phyloP scores from a whole-genome alignment of 1,140 invertebrate genomes.

The Elysia chlorotica region DNA sequence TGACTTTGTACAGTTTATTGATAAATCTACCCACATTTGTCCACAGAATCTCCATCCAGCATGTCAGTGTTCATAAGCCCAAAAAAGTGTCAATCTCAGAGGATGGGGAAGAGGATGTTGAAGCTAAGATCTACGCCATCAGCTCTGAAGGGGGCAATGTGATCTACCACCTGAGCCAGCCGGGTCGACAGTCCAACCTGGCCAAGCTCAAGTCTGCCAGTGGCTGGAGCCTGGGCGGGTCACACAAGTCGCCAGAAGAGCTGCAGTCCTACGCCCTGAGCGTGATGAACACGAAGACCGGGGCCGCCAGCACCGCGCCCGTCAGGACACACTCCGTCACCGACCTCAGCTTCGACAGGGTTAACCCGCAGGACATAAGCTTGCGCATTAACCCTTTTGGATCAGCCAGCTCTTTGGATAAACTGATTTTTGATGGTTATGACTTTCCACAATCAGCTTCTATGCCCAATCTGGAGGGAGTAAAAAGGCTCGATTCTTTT shows the following conservation, averaged over 20 bases:
- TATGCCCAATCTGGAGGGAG: conserved; percentile 33
- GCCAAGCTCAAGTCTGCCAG: no score
- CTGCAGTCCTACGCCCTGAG: conserved; percentile 53
- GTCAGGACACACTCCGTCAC: conserved; percentile 39
- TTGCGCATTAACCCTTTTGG: conserved; percentile 60
- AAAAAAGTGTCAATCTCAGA: conserved; percentile 64
- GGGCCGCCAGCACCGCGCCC: conserved; percentile 34
- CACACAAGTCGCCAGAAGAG: conserved; percentile 47
- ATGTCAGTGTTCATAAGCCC: conserved; percentile 78
- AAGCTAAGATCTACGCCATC: conserved; percentile 81
- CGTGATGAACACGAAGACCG: conserved; percentile 45
- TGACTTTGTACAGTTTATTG: no score
- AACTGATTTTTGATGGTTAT: conserved; percentile 50
- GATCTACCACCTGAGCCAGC: conserved; percentile 77
- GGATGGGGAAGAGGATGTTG: conserved; percentile 41
- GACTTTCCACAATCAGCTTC: conserved; percentile 33
- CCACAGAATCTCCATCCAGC: conserved; percentile 76
- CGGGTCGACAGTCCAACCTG: conserved; percentile 24
- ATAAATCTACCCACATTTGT: no score
- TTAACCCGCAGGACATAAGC: conserved; percentile 52
- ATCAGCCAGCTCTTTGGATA: conserved; percentile 54
- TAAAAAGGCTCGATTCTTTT: conserved; percentile 51
- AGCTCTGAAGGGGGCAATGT: conserved; percentile 85
- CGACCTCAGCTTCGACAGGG: conserved; percentile 55
- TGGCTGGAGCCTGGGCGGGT: no score